Evolutionary conservation across 2,888 invertebrate species (phyloP), one percentile per base, ranked within the genome.

Genomic region (Melanargia galathea): DNA sequence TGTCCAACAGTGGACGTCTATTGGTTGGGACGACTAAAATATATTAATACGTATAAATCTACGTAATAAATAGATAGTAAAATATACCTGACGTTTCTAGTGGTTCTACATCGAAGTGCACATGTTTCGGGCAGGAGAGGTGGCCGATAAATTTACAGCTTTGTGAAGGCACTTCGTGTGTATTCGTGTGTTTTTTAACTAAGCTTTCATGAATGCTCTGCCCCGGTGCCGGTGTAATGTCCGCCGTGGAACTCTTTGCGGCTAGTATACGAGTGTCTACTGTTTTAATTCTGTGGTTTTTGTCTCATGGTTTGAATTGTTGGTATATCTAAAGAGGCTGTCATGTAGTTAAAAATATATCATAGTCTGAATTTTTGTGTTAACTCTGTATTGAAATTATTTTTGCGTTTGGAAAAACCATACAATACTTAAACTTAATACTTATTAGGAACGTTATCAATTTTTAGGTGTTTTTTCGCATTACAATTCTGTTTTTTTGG

Each of bases 61-160:
- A n/a, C n/a, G n/a, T 43, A 10, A 30, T 22, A 13, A 46, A 52
- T 11, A 57, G 18, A 48, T 8, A 20, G 13, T 60, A 33, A n/a
- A n/a, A n/a, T n/a, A n/a, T n/a, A n/a, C n/a, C n/a, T n/a, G n/a
- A n/a, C n/a, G n/a, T n/a, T n/a, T 52, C 52, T 20, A 52, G 33
- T 6, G 2, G 16, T 3, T 33, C 26, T 58, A 70, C 5, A 73
- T 79, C 77, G 48, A 2, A 51, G 77, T 64, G 62, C 58, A 79
- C 73, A 75, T 87, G 86, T 87, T 84, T 82, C 73, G 80, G 87
- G 83, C 86, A 84, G 78, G 77, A 75, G 83, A 83, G 83, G 79
- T 77, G 80, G 75, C 76, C 86, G 79, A 89, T 89, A 89, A 88
- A 89, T 89, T 81, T 80, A 73, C 71, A 71, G 84, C 86, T 86